These are phyloP conservation scores for Hyppa rectilinea DNA, from an alignment of 2,888 invertebrate species.

Conservation along the genomic window DNA sequence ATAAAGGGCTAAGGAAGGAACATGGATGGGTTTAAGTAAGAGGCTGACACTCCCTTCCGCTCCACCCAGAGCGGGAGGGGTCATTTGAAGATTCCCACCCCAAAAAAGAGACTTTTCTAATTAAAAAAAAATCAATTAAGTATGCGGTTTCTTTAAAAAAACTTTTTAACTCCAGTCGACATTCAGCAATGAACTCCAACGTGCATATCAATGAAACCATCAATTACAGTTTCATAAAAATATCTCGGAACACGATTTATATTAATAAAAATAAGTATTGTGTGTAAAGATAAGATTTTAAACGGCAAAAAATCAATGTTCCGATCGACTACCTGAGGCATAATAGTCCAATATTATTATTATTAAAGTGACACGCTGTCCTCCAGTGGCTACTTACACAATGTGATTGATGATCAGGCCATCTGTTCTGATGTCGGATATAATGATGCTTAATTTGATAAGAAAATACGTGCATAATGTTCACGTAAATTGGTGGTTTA, in stretches of 20 bases:
- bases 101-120: too few species aligned
- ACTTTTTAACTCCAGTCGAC: slow-evolving; percentile 6
- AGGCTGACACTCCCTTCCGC: too few species aligned
- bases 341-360: slow-evolving; percentile 67
- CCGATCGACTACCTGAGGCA: slow-evolving; percentile 58
- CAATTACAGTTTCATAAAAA: slow-evolving; percentile 54
- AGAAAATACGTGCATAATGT: slow-evolving; percentile 49
- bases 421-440: slow-evolving; percentile 64
- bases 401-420: slow-evolving; percentile 72
- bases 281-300: slow-evolving; percentile 61
- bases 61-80: too few species aligned
- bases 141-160: neutral
- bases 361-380: slow-evolving; percentile 69
- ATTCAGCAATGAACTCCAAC: slow-evolving; percentile 18
- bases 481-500: slow-evolving; percentile 50
- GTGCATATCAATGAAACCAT: slow-evolving; percentile 51
- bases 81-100: too few species aligned
- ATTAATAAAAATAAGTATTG: slow-evolving; percentile 62
- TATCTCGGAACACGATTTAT: slow-evolving; percentile 42
- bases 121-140: too few species aligned
- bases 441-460: slow-evolving; percentile 64
- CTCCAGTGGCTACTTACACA: slow-evolving; percentile 63
- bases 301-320: slow-evolving; percentile 69
- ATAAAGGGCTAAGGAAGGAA: too few species aligned
- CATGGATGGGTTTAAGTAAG: too few species aligned